phyloP scores from a whole-genome alignment of 2,113 vertebrate genomes.

The Nycticorax nycticorax region DNA sequence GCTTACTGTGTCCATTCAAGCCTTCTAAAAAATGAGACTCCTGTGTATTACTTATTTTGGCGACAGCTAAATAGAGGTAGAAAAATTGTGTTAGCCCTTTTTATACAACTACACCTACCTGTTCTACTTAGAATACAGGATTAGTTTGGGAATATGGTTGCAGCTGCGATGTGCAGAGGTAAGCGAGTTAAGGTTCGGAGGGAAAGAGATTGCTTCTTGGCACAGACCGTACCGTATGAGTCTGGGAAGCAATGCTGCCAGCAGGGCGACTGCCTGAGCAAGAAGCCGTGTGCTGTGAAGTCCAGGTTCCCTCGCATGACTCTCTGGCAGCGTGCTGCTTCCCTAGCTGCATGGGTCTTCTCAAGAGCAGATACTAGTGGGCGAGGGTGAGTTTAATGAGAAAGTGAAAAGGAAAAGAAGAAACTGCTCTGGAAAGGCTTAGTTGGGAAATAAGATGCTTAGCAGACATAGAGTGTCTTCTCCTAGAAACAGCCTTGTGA shows the following conservation, averaged over 20 bases:
- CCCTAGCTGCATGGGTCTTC: neutral
- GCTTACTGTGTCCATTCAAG: neutral
- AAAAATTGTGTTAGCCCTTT: neutral
- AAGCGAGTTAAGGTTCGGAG: neutral
- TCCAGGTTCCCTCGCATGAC: neutral
- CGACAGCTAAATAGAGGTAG: neutral
- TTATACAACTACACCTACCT: neutral
- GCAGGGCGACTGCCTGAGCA: neutral
- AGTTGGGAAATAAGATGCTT: neutral
- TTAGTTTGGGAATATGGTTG: neutral
- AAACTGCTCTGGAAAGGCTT: neutral
- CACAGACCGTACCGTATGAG: accelerated
- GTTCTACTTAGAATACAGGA: neutral
- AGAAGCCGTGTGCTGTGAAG: neutral
- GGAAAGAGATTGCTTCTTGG: neutral
- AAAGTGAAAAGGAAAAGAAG: neutral
- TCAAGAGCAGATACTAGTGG: neutral
- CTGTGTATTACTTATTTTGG: neutral
- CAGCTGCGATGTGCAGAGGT: neutral
- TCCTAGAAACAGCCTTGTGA: neutral
- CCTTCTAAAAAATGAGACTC: neutral
- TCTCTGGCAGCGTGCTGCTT: neutral
- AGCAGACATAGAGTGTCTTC: neutral
- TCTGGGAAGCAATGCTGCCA: neutral
- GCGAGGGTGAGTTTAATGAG: neutral